A percentile compares a stretch with the other conserved stretches of the same genome.
These are phyloP conservation scores for Nyleta sp. DNA, from an alignment of 2,888 invertebrate species.

Conservation along the genomic window DNA sequence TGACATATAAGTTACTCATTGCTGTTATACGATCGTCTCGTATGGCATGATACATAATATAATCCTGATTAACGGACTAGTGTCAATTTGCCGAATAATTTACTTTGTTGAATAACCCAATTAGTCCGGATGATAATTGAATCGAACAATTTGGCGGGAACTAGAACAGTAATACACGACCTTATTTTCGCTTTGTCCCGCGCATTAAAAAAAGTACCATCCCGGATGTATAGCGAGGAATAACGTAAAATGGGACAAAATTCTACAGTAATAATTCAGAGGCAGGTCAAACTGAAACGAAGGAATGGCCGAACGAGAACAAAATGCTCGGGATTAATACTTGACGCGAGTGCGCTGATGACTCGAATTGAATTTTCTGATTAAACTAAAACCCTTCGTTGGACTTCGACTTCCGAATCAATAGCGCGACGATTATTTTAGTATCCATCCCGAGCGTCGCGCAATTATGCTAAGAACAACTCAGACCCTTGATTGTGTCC, in stretches of 20 bases:
- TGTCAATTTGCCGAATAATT: conserved; percentile 3
- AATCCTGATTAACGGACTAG: conserved; percentile 9
- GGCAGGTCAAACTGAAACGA: no score
- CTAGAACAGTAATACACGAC: neutral
- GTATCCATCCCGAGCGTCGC: conserved; percentile 33
- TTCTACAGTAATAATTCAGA: no score
- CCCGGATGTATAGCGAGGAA: no score
- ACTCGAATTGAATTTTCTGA: conserved; percentile 20
- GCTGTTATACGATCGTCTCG: conserved; percentile 1
- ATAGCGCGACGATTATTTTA: conserved; percentile 39
- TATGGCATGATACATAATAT: conserved; percentile 2
- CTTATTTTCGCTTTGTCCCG: no score
- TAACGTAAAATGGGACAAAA: no score
- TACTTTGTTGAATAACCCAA: neutral
- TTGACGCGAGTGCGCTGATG: no score
- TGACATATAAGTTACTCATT: neutral
- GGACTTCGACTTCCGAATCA: conserved; percentile 26
- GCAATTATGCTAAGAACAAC: conserved; percentile 50
- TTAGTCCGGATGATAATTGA: neutral
- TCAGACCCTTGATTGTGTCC: conserved; percentile 36
- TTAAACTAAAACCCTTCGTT: conserved; percentile 10
- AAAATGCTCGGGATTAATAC: no score
- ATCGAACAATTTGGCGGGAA: neutral
- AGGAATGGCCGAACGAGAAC: no score
- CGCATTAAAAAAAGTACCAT: no score